Evolutionary conservation across 37 sponge, comb jelly and placozoan species (phyloP), one percentile per base, ranked within the genome.

Genomic region (Chondrosia reniformis): DNA sequence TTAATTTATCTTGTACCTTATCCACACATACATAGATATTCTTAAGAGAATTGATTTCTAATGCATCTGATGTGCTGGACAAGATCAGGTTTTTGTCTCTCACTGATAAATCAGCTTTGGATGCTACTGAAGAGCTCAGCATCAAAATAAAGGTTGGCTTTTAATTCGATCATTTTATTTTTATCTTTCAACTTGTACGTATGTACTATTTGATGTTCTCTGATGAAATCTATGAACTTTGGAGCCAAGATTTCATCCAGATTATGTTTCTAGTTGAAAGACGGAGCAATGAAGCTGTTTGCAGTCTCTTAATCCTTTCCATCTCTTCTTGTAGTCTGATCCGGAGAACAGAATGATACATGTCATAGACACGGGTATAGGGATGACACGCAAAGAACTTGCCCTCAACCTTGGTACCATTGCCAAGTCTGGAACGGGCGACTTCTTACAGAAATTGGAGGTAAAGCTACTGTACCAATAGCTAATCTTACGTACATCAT

Each of bases 11-110:
- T n/a, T n/a, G n/a, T n/a, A n/a, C n/a, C n/a, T n/a, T n/a, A n/a
- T n/a, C n/a, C n/a, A n/a, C n/a, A n/a, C n/a, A n/a, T n/a, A n/a
- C 36, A 19, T 66, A 95, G 97, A 95, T 98, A 27, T 98, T 98
- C 89, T 73, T 98, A 63, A 63, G 99, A 45, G 99, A 98, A 74
- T 57, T 98, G 76, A 98, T 98, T 55, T 98, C 99, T 39, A 98
- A 98, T 84, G 91, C 96, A 2, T 98, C 99, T 27, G 99, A 98
- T 84, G 96, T 94, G 27, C 80, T 98, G 67, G 99, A 98, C 81
- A 98, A 98, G 88, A 98, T 98, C 12, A 80, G 99, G 8, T 98
- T 98, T 79, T 63, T 93, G 41, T 95, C 99, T 42, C 90, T 98
- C 45, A 92, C 96, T 27, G 99, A 95, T 86, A 89, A 92, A 76